Evolutionary conservation across 2,888 invertebrate genomes (phyloP).

Genomic region (Pollenia labialis): DNA sequence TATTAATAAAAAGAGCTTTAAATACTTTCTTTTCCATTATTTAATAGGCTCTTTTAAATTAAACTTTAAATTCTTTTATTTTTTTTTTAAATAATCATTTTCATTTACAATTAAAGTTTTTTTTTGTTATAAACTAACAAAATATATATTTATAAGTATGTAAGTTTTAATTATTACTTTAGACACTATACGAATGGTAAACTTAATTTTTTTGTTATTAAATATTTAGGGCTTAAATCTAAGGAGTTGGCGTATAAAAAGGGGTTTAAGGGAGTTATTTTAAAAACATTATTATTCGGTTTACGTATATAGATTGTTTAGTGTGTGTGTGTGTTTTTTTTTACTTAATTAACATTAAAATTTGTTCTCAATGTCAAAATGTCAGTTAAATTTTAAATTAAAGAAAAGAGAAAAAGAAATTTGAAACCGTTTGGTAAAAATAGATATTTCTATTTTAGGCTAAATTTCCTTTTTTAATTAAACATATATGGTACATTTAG

Average conservation of each 20-base stretch:
- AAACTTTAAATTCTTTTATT: constrained; percentile 30
- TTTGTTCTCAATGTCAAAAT: constrained; percentile 22
- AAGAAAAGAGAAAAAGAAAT: constrained; percentile 9
- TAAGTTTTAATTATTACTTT: constrained; percentile 50
- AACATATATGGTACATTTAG: constrained; percentile 7
- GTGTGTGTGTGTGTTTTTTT: constrained; percentile 13
- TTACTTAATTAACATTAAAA: constrained; percentile 17
- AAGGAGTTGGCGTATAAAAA: constrained; percentile 54
- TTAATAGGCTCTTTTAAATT: background rate
- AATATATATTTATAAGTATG: constrained; percentile 63
- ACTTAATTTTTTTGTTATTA: constrained; percentile 50
- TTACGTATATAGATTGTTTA: constrained; percentile 70
- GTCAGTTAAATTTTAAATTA: background rate
- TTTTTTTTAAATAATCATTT: constrained; percentile 30
- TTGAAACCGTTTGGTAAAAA: constrained; percentile 9
- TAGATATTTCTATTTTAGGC: constrained; percentile 30
- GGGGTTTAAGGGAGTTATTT: constrained; percentile 19
- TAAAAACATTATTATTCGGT: constrained; percentile 49
- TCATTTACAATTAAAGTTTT: constrained; percentile 53
- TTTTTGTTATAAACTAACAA: constrained; percentile 53
- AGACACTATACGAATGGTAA: constrained; percentile 51
- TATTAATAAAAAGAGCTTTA: too few relatives aligned
- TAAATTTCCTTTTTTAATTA: background rate
- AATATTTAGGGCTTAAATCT: constrained; percentile 58
- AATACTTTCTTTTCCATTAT: background rate